phyloP scores from a whole-genome alignment of 2,888 invertebrate genomes.

The Dendrolimus pini region DNA sequence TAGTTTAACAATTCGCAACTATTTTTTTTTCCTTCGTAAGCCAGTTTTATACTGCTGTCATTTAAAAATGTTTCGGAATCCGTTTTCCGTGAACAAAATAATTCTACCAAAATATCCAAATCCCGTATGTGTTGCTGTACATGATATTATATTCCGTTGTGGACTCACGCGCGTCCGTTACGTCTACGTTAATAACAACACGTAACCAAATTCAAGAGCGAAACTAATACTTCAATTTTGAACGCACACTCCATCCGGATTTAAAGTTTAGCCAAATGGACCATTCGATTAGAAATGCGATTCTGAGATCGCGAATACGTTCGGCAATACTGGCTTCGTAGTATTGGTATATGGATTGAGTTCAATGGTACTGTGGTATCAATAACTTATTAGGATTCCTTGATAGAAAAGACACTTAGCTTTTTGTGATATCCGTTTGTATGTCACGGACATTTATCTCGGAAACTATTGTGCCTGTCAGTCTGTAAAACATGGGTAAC shows the following conservation, averaged over 20 bases:
- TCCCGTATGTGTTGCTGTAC: not conserved
- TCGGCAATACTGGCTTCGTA: constrained; percentile 1
- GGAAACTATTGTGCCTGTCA: too few relatives aligned
- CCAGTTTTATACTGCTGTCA: too few relatives aligned
- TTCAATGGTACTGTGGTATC: too few relatives aligned
- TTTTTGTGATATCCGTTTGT: too few relatives aligned
- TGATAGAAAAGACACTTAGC: too few relatives aligned
- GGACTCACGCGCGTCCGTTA: constrained; percentile 48
- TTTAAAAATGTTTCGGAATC: too few relatives aligned
- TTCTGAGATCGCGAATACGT: constrained; percentile 19
- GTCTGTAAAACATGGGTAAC: too few relatives aligned
- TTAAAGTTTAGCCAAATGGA: constrained; percentile 30
- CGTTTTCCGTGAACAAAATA: not conserved
- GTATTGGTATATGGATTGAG: too few relatives aligned
- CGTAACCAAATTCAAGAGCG: constrained; percentile 62
- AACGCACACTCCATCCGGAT: constrained; percentile 26
- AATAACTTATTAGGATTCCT: too few relatives aligned
- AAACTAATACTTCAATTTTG: constrained; percentile 51
- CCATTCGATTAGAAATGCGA: constrained; percentile 22
- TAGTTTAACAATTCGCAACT: too few relatives aligned
- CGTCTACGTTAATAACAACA: constrained; percentile 51
- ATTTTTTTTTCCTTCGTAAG: too few relatives aligned
- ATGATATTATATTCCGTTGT: not conserved
- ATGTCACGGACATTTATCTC: too few relatives aligned
- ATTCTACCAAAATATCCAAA: not conserved